Evolutionary conservation across 2,888 invertebrate species (phyloP), one percentile per base, ranked within the genome.

Genomic region (Drosophila vallismaia): DNA sequence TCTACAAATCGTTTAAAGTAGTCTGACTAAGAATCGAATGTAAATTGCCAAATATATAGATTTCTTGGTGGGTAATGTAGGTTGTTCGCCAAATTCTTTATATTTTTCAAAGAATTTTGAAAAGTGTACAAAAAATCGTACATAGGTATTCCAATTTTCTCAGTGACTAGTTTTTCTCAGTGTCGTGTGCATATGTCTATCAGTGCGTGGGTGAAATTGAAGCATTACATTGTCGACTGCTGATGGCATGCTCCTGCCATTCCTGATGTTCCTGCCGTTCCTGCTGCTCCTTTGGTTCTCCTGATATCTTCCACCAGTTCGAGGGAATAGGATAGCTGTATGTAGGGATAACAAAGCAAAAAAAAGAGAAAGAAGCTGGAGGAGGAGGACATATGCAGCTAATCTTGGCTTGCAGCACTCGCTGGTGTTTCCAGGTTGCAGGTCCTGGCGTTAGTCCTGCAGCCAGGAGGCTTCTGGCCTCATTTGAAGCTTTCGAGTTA

Each of bases 191-290:
- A 52, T 62, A 62, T 58, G 55, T 68, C 38, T 4, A 19, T 38
- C 50, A 42, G 46, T 59, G 60, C 38, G 56, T 51, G 54, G 46
- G 54, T 54, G 56, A 74, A 72, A 81, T 78, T 74, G 75, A 81
- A 83, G 80, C 64, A 70, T 80, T 74, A 74, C 73, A 76, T 69
- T 80, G 78, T 77, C 73, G 73, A 74, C 73, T 66, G 74, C 63
- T 64, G 72, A 77, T 74, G 70, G 45, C 73, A 63, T 75, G 52
- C 57, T 57, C 12, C 40, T 49, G 45, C 64, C 45, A 42, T 40
- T 33, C 29, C 51, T 14, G 29, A 48, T 40, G 60, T 45, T 52
- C 44, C 72, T 70, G 42, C 62, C 45, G 31, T 26, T 28, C 26
- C 51, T n/a, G 26, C 49, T 36, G 60, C 48, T 54, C 45, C 72